These are phyloP conservation scores for Eilema sororculum DNA, from an alignment of 2,888 invertebrate genomes.

Conservation along the genomic window DNA sequence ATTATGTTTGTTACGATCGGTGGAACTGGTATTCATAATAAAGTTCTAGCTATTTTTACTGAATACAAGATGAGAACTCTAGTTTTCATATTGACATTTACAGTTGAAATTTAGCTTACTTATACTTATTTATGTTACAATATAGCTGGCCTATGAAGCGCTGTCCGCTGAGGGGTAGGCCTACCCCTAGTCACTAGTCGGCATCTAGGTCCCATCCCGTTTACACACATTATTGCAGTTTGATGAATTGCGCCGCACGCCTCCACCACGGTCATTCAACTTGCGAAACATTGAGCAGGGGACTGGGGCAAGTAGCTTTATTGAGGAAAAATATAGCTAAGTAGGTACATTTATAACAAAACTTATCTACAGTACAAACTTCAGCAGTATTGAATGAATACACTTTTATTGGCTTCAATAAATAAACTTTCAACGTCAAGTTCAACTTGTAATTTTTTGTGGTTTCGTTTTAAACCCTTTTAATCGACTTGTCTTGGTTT, in stretches of 20 bases:
- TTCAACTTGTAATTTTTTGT: not conserved
- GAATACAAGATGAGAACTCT: too few species aligned
- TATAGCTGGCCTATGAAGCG: constrained; percentile 63
- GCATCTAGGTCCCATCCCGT: constrained; percentile 74
- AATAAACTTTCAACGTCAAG: not conserved
- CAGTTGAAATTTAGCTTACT: too few species aligned
- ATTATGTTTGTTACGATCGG: too few species aligned
- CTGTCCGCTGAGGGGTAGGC: constrained; percentile 57
- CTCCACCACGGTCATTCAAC: constrained; percentile 75
- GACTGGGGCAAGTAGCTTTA: constrained; percentile 24
- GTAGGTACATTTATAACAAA: not conserved
- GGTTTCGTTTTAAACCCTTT: too few species aligned
- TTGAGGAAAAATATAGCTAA: constrained; percentile 15
- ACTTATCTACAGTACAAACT: not conserved
- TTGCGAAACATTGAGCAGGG: constrained; percentile 47
- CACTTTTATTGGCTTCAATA: not conserved
- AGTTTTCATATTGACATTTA: too few species aligned
- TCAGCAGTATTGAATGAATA: not conserved
- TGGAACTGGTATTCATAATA: too few species aligned
- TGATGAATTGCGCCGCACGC: constrained; percentile 76
- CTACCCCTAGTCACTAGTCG: constrained; percentile 72
- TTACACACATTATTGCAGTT: constrained; percentile 80
- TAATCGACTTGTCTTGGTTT: too few species aligned
- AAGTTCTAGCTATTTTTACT: too few species aligned
- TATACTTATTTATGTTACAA: too few species aligned